phyloP scores from a whole-genome alignment of 2,888 invertebrate species.

The Ischnura elegans region DNA sequence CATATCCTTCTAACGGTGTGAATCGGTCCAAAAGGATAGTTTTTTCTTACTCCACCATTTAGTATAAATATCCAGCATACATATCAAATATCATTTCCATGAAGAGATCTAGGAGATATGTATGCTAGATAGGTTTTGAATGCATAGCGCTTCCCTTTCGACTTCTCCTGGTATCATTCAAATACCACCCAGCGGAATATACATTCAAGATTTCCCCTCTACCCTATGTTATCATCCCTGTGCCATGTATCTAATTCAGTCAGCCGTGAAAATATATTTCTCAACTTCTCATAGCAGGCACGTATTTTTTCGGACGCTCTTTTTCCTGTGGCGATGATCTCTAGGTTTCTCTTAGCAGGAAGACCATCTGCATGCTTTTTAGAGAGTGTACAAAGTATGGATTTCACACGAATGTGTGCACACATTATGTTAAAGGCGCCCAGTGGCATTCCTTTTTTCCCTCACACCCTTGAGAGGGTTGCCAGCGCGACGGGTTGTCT shows the following conservation, averaged over 20 bases:
- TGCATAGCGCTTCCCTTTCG: not conserved
- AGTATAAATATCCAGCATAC: no score
- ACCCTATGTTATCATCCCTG: not conserved
- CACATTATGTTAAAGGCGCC: not conserved
- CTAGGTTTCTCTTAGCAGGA: not conserved
- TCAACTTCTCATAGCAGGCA: not conserved
- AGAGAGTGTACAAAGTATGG: not conserved
- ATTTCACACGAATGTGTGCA: not conserved
- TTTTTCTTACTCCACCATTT: no score
- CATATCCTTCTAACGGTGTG: no score
- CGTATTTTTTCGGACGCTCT: not conserved
- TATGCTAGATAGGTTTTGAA: not conserved
- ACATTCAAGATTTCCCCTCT: no score
- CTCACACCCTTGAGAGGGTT: not conserved
- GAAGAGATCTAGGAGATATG: not conserved
- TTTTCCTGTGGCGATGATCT: not conserved
- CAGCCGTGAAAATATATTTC: not conserved
- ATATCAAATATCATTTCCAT: no score
- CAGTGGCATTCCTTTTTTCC: not conserved
- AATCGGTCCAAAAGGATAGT: no score
- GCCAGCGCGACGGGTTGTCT: not conserved
- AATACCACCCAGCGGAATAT: not conserved
- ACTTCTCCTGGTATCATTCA: not conserved
- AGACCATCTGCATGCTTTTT: not conserved
- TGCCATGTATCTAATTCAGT: not conserved